These are phyloP conservation scores for Branchinecta sandiegonensis DNA, from an alignment of 2,888 invertebrate genomes.

Conservation along the genomic window DNA sequence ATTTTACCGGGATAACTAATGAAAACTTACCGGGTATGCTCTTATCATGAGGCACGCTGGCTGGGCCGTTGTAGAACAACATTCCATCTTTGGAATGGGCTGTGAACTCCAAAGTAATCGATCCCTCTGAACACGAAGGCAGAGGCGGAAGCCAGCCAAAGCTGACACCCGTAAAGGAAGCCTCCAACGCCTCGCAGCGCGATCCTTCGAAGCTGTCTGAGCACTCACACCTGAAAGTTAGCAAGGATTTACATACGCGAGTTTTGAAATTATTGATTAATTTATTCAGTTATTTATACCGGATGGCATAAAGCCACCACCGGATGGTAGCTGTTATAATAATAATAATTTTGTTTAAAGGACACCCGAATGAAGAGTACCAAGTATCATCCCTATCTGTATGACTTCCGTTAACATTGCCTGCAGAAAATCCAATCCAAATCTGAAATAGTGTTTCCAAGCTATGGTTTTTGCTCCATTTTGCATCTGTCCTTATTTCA, in stretches of 20 bases:
- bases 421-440: too few relatives aligned
- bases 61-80: constrained; percentile 79
- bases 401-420: too few relatives aligned
- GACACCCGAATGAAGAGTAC: too few relatives aligned
- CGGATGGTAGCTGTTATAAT: too few relatives aligned
- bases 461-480: too few relatives aligned
- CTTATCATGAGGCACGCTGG: constrained; percentile 21
- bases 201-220: constrained; percentile 64
- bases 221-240: constrained; percentile 53
- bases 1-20: too few relatives aligned
- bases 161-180: constrained; percentile 77
- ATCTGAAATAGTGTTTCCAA: too few relatives aligned
- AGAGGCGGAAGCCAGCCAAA: constrained; percentile 85
- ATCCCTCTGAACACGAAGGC: constrained; percentile 68
- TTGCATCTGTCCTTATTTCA: too few relatives aligned
- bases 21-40: constrained; percentile 14
- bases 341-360: too few relatives aligned
- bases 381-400: too few relatives aligned
- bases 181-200: constrained; percentile 71
- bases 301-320: too few relatives aligned
- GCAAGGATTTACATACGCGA: neutral
- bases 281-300: too few relatives aligned
- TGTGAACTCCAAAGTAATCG: constrained; percentile 62
- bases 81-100: constrained; percentile 62
- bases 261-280: neutral